phyloP scores from a whole-genome alignment of 1,140 invertebrate genomes.

The Ptiloglossa arizonensis region DNA sequence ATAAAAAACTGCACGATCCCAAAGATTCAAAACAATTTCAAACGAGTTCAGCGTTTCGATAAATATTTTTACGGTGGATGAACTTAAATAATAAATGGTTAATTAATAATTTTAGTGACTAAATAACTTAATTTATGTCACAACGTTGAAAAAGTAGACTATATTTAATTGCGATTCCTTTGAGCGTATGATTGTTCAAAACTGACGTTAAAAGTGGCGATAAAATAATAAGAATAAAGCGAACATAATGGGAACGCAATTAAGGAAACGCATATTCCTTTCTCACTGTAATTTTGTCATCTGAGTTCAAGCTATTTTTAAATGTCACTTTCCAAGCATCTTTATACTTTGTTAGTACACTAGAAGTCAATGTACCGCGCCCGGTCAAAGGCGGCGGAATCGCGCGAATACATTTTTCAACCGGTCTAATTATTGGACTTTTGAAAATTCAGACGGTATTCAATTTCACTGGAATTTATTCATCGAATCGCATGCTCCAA shows the following conservation, averaged over 20 bases:
- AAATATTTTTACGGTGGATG: no score
- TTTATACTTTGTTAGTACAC: constrained; percentile 20
- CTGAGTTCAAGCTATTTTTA: constrained; percentile 2
- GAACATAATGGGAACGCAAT: neutral
- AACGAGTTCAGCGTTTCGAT: no score
- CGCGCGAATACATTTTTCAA: constrained; percentile 64
- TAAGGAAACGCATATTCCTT: neutral
- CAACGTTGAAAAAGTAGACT: no score
- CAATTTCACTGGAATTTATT: constrained; percentile 63
- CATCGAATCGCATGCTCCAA: constrained; percentile 17
- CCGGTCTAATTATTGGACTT: constrained; percentile 64
- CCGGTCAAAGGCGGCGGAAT: constrained; percentile 25
- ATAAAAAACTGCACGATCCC: no score
- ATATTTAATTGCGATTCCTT: no score
- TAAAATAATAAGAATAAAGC: neutral
- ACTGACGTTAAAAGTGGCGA: neutral
- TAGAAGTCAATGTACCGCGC: constrained; percentile 13
- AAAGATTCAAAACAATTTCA: no score
- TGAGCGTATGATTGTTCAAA: no score
- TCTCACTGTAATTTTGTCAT: neutral
- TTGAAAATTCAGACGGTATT: constrained; percentile 53
- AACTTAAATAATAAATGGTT: no score
- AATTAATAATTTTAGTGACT: no score
- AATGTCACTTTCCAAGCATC: constrained; percentile 48
- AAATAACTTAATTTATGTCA: no score